Evolutionary conservation across 2,888 invertebrate species (phyloP).

Genomic region (Drosophila hawaiiensis): DNA sequence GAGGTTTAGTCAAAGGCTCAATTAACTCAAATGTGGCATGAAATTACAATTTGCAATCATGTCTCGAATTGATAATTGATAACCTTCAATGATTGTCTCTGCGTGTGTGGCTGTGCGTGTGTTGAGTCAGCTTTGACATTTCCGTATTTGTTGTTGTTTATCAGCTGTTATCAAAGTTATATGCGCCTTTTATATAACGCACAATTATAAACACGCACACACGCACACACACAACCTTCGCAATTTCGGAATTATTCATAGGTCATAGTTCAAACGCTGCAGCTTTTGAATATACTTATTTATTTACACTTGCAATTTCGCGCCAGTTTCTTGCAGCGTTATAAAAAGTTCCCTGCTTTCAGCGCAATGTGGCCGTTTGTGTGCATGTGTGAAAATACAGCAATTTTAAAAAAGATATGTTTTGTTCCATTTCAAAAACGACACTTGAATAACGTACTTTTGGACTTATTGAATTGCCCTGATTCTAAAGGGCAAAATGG

Average conservation of each 20-base stretch:
- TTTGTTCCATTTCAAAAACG: no score
- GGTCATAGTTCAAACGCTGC: neutral
- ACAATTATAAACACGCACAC: constrained; percentile 20
- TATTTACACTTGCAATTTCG: constrained; percentile 38
- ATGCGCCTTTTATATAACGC: constrained; percentile 54
- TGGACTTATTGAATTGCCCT: neutral
- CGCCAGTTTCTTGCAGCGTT: constrained; percentile 31
- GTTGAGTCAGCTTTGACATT: constrained; percentile 15
- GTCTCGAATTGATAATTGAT: constrained; percentile 24
- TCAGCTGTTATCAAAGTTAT: constrained; percentile 46
- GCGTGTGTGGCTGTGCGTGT: constrained; percentile 3
- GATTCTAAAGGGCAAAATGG: neutral
- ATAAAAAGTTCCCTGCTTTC: neutral
- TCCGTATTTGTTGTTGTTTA: constrained; percentile 61
- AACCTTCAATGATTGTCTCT: constrained; percentile 58
- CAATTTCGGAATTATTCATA: neutral
- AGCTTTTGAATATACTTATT: neutral
- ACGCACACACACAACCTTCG: constrained; percentile 1
- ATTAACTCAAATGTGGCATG: neutral
- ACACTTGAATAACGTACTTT: neutral
- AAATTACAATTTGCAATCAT: constrained; percentile 3
- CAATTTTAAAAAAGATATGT: neutral
- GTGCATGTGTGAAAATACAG: constrained; percentile 3
- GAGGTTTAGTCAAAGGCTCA: neutral
- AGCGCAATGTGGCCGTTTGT: constrained; percentile 32